Percentiles rank a stretch among this genome's conserved stretches.
These are phyloP conservation scores for Lophius piscatorius DNA, from an alignment of 2,113 vertebrate species.

Conservation along the genomic window DNA sequence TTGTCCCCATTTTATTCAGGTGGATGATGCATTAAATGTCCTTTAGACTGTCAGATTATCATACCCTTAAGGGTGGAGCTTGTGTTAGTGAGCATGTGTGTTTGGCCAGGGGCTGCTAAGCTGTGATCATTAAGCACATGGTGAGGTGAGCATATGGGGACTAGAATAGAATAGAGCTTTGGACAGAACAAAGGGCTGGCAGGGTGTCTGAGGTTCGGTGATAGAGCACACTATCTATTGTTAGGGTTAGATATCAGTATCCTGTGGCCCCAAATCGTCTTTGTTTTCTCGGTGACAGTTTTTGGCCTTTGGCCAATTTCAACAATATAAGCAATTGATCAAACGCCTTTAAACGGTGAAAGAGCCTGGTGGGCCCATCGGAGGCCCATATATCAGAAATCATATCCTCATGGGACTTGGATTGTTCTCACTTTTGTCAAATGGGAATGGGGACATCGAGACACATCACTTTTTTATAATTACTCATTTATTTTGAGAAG, in stretches of 20 bases:
- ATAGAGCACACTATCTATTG: conserved; percentile 52
- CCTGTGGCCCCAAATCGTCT: conserved; percentile 28
- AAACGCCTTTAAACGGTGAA: conserved; percentile 15
- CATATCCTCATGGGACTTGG: conserved; percentile 6
- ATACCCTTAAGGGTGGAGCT: conserved; percentile 41
- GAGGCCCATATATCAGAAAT: conserved; percentile 26
- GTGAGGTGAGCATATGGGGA: conserved; percentile 76
- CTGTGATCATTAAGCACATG: conserved; percentile 68
- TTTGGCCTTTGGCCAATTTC: conserved; percentile 20
- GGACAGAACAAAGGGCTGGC: conserved; percentile 66
- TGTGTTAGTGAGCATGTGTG: conserved; percentile 26
- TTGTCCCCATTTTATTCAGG: conserved; percentile 35
- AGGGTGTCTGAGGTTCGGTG: conserved; percentile 50
- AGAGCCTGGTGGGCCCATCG: background rate
- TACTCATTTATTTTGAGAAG: too few species aligned
- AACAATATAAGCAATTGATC: conserved; percentile 35
- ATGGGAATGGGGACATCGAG: background rate
- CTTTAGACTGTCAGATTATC: conserved; percentile 65
- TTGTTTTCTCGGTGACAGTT: conserved; percentile 33
- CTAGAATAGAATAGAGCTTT: conserved; percentile 65
- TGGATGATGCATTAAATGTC: conserved; percentile 65
- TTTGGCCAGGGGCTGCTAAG: conserved; percentile 56
- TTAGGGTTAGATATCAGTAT: conserved; percentile 63
- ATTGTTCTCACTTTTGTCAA: conserved; percentile 1
- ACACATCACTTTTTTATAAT: background rate